phyloP scores from a whole-genome alignment of 2,888 invertebrate genomes.

The Drosophila crucigera region DNA sequence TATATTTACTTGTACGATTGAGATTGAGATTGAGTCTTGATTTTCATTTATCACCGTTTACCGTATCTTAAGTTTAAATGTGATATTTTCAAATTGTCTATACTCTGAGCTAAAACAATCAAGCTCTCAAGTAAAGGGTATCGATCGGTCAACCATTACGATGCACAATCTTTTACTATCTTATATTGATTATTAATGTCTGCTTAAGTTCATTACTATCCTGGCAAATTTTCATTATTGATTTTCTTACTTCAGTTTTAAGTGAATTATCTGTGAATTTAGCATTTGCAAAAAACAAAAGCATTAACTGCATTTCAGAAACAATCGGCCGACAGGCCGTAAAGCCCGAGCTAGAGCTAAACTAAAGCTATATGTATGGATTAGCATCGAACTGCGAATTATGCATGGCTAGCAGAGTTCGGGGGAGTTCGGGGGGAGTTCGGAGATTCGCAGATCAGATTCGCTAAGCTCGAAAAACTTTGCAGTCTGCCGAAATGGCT shows the following conservation, averaged over 20 bases:
- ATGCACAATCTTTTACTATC: background rate
- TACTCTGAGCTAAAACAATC: background rate
- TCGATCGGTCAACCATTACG: background rate
- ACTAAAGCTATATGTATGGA: conserved; percentile 37
- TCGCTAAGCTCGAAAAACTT: conserved; percentile 31
- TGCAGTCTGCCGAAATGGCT: conserved; percentile 27
- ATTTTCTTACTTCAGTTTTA: background rate
- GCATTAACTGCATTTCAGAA: background rate
- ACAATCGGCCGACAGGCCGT: conserved; percentile 5
- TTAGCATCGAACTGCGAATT: conserved; percentile 53
- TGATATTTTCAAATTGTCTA: background rate
- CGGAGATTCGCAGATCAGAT: conserved; percentile 20
- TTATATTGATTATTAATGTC: background rate
- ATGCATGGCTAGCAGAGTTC: conserved; percentile 1
- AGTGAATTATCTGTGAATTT: background rate
- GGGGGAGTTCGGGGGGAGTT: background rate
- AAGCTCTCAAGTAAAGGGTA: background rate
- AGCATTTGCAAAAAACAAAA: background rate
- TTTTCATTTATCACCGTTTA: background rate
- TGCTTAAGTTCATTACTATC: background rate
- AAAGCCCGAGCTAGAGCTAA: conserved; percentile 12
- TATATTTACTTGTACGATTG: background rate
- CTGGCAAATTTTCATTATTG: background rate
- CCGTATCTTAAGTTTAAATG: background rate
- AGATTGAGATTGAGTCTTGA: background rate